Conservation (phyloP, 2,888 invertebrate genomes). For the Apoda limacodes region DNA sequence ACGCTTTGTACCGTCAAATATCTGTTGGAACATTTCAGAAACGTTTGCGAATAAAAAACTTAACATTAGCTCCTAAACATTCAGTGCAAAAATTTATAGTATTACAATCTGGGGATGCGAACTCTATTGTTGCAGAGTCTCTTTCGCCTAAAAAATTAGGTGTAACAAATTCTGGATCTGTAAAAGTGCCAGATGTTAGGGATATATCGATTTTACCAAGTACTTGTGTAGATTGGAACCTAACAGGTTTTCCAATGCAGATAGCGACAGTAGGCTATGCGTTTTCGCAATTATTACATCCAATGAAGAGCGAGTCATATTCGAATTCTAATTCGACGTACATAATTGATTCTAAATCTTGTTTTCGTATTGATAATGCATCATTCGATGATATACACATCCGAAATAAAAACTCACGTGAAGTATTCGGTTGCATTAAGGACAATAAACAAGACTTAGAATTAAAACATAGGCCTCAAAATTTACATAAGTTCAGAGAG, state of each 20-base stretch:
- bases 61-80: slow-evolving; percentile 42
- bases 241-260: slow-evolving; percentile 37
- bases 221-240: slow-evolving; percentile 30
- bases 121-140: slow-evolving; percentile 34
- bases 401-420: too few relatives aligned
- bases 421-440: too few relatives aligned
- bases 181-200: slow-evolving; percentile 26
- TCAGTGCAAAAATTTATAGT: slow-evolving; percentile 36
- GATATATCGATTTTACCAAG: slow-evolving; percentile 27
- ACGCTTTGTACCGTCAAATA: slow-evolving; percentile 31
- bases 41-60: slow-evolving; percentile 37
- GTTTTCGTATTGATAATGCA: too few relatives aligned
- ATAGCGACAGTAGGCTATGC: slow-evolving; percentile 46
- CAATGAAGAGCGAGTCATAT: neutral
- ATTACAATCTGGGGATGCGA: slow-evolving; percentile 42
- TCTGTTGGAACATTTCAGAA: slow-evolving; percentile 38
- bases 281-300: slow-evolving; percentile 29
- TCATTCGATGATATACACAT: too few relatives aligned
- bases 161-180: slow-evolving; percentile 20
- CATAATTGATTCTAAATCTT: neutral
- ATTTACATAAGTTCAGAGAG: too few relatives aligned
- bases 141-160: slow-evolving; percentile 27
- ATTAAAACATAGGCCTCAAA: too few relatives aligned
- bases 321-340: neutral
- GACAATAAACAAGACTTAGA: too few relatives aligned